Base-by-base conservation (phyloP, 2,797 vertebrate genomes). In the Nyctalus aviator region DNA sequence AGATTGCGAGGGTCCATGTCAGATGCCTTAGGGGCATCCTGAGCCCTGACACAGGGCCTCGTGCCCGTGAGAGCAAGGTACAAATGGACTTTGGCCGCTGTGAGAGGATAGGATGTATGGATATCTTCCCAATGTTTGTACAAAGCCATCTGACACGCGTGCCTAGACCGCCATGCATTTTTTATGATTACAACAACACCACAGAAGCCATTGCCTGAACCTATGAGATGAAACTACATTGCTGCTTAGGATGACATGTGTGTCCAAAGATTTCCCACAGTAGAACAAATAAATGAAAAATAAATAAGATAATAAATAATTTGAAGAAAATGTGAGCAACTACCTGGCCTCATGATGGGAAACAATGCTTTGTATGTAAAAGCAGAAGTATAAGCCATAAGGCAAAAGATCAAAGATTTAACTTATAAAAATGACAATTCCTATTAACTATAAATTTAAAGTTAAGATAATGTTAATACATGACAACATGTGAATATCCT, bases 341-440 rank as follows among this genome's bases (percentile, higher is more conserved):
- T 82, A 62, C 53, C n/a, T 64, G 30, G 35, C 72, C 25, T 87
- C n/a, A 81, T 5, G 21, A 50, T 18, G 30, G 25, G 48, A 92
- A 14, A 73, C 6, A 73, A 62, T 2, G 4, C 46, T 55, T 89
- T 76, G 44, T 46, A 53, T 37, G 41, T 68, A 87, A 84, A 94
- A 93, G 48, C 37, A 79, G 71, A 90, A 75, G 10, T 76, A 50
- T 27, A 92, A 89, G 55, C 46, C 32, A 84, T 30, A 88, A 89
- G 57, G 46, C 46, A 81, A 73, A 96, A 90, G 21, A 48, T 35
- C 12, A n/a, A 73, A 50, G 53, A 81, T 37, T 89, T 66, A 76
- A 73, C 57, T 71, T 79, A 41, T n/a, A 66, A 88, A 76, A 84
- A 66, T 25, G 71, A 79, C 50, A 92, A 59, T 79, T 87, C 41